Evolutionary conservation across 2,797 vertebrate genomes (phyloP), one percentile per base, ranked within the genome.

Genomic region (Threskiornis aethiopicus): DNA sequence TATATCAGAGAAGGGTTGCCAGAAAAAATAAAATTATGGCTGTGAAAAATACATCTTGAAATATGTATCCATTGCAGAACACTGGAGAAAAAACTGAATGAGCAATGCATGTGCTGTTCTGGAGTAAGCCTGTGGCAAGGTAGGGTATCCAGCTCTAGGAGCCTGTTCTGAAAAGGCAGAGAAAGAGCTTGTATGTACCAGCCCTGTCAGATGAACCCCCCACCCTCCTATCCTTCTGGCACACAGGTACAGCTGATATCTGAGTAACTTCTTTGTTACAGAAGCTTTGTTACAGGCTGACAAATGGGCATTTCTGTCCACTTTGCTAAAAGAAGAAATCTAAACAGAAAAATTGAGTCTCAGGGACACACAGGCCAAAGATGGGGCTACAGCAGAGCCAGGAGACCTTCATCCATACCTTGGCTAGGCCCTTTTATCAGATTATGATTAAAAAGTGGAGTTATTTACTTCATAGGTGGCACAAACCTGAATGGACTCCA

Each of bases 151-250:
- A 20, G 47, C 29, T 42, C 13, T 47, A 55, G 46, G 12, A 81
- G 39, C 11, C 4, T 67, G 8, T 42, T 46, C 58, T 35, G 37
- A 86, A 65, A 54, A 57, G 3, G 25, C 25, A 80, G 37, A 54
- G 44, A 82, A 78, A 47, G 5, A 55, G 24, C 10, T 35, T 54
- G 12, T 39, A 15, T 0, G 0, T 55, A 79, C 5, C 16, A 67
- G 3, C 5, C 4, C 15, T 1, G 8, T 49, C 58, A 35, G 18
- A 58, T 4, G 19, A 70, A 28, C 4, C 9, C 17, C 13, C 11
- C 14, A 28, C 10, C 10, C 28, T 81, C 46, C 46, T 62, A 11
- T 61, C 26, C 35, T 39, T 71, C 52, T 62, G 33, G 19, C n/a
- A 77, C 12, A 37, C 1, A 20, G 7, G 14, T 75, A n/a, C 52